Evolutionary conservation across 2,797 vertebrate genomes (phyloP).

Genomic region (Picus viridis): DNA sequence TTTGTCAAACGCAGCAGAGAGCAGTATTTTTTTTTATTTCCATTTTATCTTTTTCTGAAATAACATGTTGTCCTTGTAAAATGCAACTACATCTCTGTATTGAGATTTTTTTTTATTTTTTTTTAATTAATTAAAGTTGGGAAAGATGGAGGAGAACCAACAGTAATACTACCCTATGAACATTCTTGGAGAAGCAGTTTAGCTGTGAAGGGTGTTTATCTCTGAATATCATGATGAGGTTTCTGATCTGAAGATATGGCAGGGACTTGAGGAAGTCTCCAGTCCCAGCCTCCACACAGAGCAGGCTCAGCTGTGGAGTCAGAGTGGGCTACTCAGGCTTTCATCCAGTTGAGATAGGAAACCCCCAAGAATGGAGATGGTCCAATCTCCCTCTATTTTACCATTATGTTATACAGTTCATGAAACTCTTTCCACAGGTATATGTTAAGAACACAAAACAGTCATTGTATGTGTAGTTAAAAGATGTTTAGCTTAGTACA

Average conservation of each 20-base stretch:
- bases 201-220: not conserved
- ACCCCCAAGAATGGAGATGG: rapidly evolving
- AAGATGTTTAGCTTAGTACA: not conserved
- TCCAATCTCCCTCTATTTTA: not conserved
- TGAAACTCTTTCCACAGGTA: not conserved
- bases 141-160: not conserved
- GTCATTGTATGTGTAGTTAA: not conserved
- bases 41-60: conserved; percentile 9
- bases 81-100: not conserved
- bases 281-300: not conserved
- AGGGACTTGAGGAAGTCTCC: not conserved
- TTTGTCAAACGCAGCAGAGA: conserved; percentile 6
- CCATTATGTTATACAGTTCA: not conserved
- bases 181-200: not conserved
- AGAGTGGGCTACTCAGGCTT: not conserved
- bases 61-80: not conserved
- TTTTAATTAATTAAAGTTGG: not conserved
- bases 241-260: not conserved
- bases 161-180: not conserved
- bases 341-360: rapidly evolving
- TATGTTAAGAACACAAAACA: not conserved
- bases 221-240: not conserved
- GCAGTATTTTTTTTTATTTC: not conserved
- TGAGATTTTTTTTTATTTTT: not conserved
- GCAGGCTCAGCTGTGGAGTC: not conserved